A percentile compares a stretch with the other conserved stretches of the same genome.
phyloP scores from a whole-genome alignment of 2,888 invertebrate species.

The Drosophila neotestacea region DNA sequence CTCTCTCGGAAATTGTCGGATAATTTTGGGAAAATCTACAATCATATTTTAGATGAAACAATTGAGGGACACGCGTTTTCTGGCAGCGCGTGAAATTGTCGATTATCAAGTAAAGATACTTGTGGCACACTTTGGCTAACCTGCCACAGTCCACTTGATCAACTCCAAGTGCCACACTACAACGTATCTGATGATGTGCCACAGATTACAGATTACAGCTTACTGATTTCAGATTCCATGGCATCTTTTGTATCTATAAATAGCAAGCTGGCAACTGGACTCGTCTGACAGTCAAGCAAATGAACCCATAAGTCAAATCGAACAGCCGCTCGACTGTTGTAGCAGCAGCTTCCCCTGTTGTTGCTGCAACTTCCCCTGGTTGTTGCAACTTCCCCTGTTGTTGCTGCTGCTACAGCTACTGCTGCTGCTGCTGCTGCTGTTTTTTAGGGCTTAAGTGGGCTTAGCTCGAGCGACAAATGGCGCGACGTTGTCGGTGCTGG shows the following conservation, averaged over 20 bases:
- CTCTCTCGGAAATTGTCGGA: conserved; percentile 44
- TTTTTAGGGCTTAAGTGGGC: conserved; percentile 83
- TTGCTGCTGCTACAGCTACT: conserved; percentile 13
- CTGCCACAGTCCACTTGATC: conserved; percentile 36
- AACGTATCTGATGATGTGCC: conserved; percentile 5
- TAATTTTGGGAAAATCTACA: conserved; percentile 19
- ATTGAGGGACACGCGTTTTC: conserved; percentile 77
- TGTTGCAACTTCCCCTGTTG: conserved; percentile 10
- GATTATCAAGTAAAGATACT: conserved; percentile 51
- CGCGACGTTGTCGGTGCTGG: conserved; percentile 65
- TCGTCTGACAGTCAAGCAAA: conserved; percentile 70
- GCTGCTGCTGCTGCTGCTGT: conserved; percentile 50
- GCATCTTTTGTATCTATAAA: conserved; percentile 51
- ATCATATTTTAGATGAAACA: conserved; percentile 79
- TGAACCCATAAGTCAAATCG: conserved; percentile 84
- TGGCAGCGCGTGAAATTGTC: conserved; percentile 78
- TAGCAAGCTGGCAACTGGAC: conserved; percentile 43
- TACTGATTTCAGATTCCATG: conserved; percentile 1
- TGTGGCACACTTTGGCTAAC: conserved; percentile 21
- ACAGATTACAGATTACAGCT: conserved; percentile 27
- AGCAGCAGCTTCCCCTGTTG: conserved; percentile 7
- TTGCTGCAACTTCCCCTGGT: conserved; percentile 13
- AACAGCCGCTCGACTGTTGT: conserved; percentile 58
- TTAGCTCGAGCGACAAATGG: conserved; percentile 80
- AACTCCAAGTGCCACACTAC: conserved; percentile 42